phyloP scores from a whole-genome alignment of 1,140 invertebrate species.

The Diuraphis noxia region DNA sequence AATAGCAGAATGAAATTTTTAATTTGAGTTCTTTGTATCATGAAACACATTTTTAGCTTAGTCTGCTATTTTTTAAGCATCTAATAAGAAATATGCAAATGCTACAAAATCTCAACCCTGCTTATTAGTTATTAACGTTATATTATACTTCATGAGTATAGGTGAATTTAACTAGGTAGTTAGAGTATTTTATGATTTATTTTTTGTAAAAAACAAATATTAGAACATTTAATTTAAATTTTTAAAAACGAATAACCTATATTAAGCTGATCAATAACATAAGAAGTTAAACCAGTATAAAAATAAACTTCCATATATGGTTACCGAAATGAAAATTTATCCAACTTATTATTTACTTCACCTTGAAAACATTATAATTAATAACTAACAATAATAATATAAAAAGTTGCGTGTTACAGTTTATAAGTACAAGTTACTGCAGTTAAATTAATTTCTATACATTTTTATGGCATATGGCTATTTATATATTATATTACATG shows the following conservation, averaged over 20 bases:
- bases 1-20: too few species aligned
- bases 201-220: not conserved
- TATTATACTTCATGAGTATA: too few species aligned
- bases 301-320: not conserved
- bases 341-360: not conserved
- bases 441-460: not conserved
- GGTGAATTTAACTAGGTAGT: too few species aligned
- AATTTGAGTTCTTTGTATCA: too few species aligned
- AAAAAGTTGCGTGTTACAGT: not conserved
- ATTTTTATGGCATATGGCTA: not conserved
- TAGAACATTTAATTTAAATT: too few species aligned
- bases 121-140: too few species aligned
- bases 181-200: not conserved
- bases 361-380: not conserved
- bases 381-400: not conserved
- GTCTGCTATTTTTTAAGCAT: too few species aligned
- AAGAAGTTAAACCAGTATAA: not conserved
- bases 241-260: not conserved
- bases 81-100: too few species aligned
- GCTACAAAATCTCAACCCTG: too few species aligned
- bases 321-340: not conserved
- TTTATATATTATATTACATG: not conserved
- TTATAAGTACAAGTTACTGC: not conserved
- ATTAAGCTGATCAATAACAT: not conserved
- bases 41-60: too few species aligned